Percentiles rank a stretch among this genome's conserved stretches.
These are phyloP conservation scores for Mesocricetus auratus DNA, from an alignment of 2,113 vertebrate species.

Conservation along the genomic window DNA sequence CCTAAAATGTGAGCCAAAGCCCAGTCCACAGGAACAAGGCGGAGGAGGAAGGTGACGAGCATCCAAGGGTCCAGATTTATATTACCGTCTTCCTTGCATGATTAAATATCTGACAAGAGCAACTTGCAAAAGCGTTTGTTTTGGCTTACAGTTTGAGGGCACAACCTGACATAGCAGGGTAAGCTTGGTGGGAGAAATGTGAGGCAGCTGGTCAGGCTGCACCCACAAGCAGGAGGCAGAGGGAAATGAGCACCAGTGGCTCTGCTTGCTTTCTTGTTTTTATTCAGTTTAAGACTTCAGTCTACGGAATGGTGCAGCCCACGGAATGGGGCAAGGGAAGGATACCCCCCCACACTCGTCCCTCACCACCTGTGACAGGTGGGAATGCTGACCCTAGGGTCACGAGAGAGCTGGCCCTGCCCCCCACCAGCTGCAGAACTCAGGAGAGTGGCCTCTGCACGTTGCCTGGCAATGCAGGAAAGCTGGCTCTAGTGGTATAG, in stretches of 20 bases:
- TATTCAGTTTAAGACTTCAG: background rate
- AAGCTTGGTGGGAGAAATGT: background rate
- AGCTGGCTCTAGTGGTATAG: background rate
- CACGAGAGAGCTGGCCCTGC: too few relatives aligned
- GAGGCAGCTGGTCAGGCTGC: background rate
- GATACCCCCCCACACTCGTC: too few relatives aligned
- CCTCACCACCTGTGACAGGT: too few relatives aligned
- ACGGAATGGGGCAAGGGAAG: too few relatives aligned
- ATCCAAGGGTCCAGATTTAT: background rate
- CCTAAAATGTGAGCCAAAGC: background rate
- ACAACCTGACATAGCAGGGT: background rate
- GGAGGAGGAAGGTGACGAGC: rapidly evolving
- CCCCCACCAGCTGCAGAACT: background rate
- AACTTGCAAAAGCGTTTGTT: background rate
- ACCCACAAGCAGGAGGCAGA: background rate
- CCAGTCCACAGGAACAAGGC: background rate
- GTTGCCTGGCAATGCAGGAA: background rate
- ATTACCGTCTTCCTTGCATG: too few relatives aligned
- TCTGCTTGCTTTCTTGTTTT: background rate
- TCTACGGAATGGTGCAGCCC: background rate
- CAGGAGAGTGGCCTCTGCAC: background rate
- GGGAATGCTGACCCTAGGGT: too few relatives aligned
- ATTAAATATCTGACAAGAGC: background rate
- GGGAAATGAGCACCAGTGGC: too few relatives aligned
- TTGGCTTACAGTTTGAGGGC: background rate